Conservation (phyloP, 2,888 invertebrate species). For the Xestoiulus laeticollis region DNA sequence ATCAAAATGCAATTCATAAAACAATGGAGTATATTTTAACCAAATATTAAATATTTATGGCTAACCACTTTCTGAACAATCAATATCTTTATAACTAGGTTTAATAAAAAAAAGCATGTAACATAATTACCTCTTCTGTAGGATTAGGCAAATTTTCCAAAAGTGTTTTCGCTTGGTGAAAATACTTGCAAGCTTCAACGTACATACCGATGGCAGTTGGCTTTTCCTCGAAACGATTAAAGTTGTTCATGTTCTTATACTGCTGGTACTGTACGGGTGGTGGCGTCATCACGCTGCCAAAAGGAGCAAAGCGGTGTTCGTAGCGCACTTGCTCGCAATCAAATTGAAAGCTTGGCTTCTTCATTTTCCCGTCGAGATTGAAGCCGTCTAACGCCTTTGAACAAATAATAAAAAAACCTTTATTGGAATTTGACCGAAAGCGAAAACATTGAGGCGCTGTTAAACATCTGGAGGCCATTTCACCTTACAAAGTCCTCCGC, state of each 20-base stretch:
- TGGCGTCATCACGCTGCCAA: constrained; percentile 84
- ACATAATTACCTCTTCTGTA: constrained; percentile 75
- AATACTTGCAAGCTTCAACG: constrained; percentile 87
- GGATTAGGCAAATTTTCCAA: constrained; percentile 84
- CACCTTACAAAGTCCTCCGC: constrained; percentile 94
- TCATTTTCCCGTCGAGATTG: constrained; percentile 84
- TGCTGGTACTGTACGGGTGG: constrained; percentile 91
- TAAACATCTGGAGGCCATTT: no score
- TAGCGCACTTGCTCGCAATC: constrained; percentile 94
- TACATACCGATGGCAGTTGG: constrained; percentile 67
- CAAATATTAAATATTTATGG: no score
- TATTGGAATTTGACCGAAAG: neutral
- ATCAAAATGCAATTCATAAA: no score
- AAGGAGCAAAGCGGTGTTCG: constrained; percentile 91
- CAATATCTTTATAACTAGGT: no score
- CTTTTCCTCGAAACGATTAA: constrained; percentile 61
- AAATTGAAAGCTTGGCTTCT: constrained; percentile 84
- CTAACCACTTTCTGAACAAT: no score
- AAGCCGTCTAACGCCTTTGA: constrained; percentile 87
- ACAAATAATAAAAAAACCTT: constrained; percentile 51
- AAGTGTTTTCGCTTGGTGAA: constrained; percentile 87
- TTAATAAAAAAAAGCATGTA: constrained; percentile 20
- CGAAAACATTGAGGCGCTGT: no score
- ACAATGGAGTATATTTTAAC: no score
- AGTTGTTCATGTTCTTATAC: constrained; percentile 81